Base-by-base conservation (phyloP, 2,113 vertebrate genomes). In the Peromyscus polionotus region DNA sequence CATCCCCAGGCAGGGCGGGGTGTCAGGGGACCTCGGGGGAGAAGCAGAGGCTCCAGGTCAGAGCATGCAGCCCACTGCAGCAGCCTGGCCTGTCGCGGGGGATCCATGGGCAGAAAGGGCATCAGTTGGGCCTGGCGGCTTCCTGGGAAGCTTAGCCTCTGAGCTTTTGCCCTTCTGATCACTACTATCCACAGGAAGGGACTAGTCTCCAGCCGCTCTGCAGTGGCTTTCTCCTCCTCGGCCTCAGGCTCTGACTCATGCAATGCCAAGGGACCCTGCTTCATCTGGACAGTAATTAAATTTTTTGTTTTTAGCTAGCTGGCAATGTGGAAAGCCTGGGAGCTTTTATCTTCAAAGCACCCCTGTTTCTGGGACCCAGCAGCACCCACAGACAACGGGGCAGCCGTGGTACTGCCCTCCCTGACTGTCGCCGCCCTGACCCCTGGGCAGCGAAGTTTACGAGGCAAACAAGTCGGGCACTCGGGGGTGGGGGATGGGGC, bases 161-260 rank as follows among this genome's bases (percentile, higher is more conserved):
- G 33, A 45, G 48, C 28, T 20, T 0, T 13, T 8, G 2, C 87
- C 72, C 1, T 2, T 1, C 13, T 9, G 14, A 7, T 24, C 54
- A 91, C 97, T 81, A 76, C 76, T 88, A 89, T 79, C 57, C 88
- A 89, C 97, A 95, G 59, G 88, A 48, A 87, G 94, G 90, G 54
- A 89, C 96, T 31, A 93, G 57, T 24, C 73, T 86, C 39, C 89
- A 11, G 28, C 36, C 4, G 65, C 72, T 80, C 1, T 14, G 1
- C 13, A 24, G 33, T 4, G 59, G 63, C 80, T 67, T 17, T 42
- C 20, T 42, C 24, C 36, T 73, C 72, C 88, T 63, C 28, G 5
- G n/a, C 28, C 72, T 28, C 79, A 31, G 88, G 81, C 59, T 39
- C 89, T 80, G 42, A 67, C 54, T 73, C 77, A 33, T 26, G 54